These are phyloP conservation scores for Crax fasciolata DNA, from an alignment of 2,797 vertebrate genomes.

Conservation along the genomic window DNA sequence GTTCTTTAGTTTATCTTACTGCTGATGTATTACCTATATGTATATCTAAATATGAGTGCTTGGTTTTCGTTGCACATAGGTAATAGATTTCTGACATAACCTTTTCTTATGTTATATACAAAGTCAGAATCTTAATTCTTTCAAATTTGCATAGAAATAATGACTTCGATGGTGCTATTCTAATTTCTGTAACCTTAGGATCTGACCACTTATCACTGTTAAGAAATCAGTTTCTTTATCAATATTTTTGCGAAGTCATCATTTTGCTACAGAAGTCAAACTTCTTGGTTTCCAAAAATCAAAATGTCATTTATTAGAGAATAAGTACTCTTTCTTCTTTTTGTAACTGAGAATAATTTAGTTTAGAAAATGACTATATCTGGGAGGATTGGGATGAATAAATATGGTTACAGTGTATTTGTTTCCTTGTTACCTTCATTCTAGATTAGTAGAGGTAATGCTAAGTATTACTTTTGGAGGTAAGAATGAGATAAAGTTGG, in stretches of 20 bases:
- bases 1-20: slow-evolving; percentile 10
- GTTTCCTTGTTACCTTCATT: not conserved
- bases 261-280: not conserved
- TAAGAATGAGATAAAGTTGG: not conserved
- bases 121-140: slow-evolving; percentile 43
- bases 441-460: not conserved
- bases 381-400: not conserved
- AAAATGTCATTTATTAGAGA: not conserved
- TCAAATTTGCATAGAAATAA: not conserved
- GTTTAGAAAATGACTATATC: not conserved
- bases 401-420: not conserved
- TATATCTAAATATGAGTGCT: not conserved
- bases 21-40: slow-evolving; percentile 17
- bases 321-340: not conserved
- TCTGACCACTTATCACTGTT: not conserved
- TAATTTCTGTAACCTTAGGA: slow-evolving; percentile 16
- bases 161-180: slow-evolving; percentile 35
- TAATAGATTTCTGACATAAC: not conserved
- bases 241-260: not conserved
- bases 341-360: not conserved
- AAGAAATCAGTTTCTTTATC: not conserved
- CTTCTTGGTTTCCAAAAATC: not conserved
- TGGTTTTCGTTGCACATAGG: not conserved
- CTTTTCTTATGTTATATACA: not conserved
- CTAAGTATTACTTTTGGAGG: not conserved